Evolutionary conservation across 2,797 vertebrate species (phyloP), one percentile per base, ranked within the genome.

Genomic region (Enteromius thamalakanensis): DNA sequence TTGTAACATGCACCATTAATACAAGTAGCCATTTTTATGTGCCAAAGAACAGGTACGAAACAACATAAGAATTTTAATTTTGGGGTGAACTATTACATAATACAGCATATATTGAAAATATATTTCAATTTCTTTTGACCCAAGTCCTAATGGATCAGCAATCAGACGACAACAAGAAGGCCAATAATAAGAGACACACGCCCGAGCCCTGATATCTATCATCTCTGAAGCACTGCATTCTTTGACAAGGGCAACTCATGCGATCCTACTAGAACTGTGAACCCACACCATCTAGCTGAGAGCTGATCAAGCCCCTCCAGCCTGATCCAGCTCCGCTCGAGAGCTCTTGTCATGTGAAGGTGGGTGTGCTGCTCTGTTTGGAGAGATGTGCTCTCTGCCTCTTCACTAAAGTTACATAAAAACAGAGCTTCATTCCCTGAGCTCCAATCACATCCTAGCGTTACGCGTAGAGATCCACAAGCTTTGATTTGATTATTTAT

Each of bases 341-440:
- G 70, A 62, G 81, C 77, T 70, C 71, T 70, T 84, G 71, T 79
- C 71, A 58, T 83, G 70, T 70, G 81, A 76, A 84, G 81, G 81
- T 86, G 71, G 85, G 85, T 76, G 85, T 86, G 55, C 81, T 80
- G 74, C 58, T 84, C 81, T 76, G 80, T 64, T 71, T 80, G 45
- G 72, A 49, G 68, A 79, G 51, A 80, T 72, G 69, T 74, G 64
- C 75, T 81, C 64, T 80, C 85, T 77, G 85, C 79, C 85, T 86
- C 85, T 84, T 86, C 85, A 71, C 65, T 67, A 71, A 86, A 86
- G 85, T 84, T 84, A 78, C 53, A 80, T 84, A 85, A 85, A 85
- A 84, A 76, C 53, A 55, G 45, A 71, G 47, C 81, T 75, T 84
- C 70, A 75, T 75, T 85, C 68, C 70, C 42, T 45, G 19, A 70